Evolutionary conservation across 1,140 invertebrate genomes (phyloP).

Genomic region (Globodera ellingtonae): DNA sequence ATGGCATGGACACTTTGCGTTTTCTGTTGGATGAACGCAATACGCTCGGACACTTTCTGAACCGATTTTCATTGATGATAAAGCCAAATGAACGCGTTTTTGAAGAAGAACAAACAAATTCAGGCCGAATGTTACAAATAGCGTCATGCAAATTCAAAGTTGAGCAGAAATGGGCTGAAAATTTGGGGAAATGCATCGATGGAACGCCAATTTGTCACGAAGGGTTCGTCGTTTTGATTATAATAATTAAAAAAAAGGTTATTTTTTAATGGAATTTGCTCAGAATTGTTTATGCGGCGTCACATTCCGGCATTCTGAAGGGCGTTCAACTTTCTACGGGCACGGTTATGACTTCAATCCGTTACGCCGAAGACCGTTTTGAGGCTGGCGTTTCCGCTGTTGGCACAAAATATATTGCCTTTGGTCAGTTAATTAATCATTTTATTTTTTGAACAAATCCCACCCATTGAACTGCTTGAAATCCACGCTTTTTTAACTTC

Average conservation of each 20-base stretch:
- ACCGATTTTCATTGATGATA: conserved; percentile 2
- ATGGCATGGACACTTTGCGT: not conserved
- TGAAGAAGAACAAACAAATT: too few relatives aligned
- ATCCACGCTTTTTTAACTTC: too few relatives aligned
- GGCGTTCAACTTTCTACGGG: conserved; percentile 15
- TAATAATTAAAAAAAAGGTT: not conserved
- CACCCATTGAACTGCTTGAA: too few relatives aligned
- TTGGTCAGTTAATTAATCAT: conserved; percentile 15
- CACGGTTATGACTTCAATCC: not conserved
- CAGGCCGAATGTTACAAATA: not conserved
- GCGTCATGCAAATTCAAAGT: not conserved
- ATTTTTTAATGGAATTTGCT: not conserved
- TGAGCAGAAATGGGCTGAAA: conserved; percentile 5
- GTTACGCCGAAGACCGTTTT: not conserved
- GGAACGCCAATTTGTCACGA: conserved; percentile 21
- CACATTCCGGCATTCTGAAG: conserved; percentile 23
- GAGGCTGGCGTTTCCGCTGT: conserved; percentile 16
- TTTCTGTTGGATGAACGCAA: conserved; percentile 31
- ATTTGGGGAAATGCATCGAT: conserved; percentile 36
- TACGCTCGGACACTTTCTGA: not conserved
- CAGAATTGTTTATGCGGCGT: conserved; percentile 23
- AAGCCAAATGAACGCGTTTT: not conserved
- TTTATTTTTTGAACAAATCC: not conserved
- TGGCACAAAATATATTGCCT: conserved; percentile 17
- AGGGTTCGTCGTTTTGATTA: conserved; percentile 10